phyloP scores from a whole-genome alignment of 2,888 invertebrate genomes.

The Conomelus anceps region DNA sequence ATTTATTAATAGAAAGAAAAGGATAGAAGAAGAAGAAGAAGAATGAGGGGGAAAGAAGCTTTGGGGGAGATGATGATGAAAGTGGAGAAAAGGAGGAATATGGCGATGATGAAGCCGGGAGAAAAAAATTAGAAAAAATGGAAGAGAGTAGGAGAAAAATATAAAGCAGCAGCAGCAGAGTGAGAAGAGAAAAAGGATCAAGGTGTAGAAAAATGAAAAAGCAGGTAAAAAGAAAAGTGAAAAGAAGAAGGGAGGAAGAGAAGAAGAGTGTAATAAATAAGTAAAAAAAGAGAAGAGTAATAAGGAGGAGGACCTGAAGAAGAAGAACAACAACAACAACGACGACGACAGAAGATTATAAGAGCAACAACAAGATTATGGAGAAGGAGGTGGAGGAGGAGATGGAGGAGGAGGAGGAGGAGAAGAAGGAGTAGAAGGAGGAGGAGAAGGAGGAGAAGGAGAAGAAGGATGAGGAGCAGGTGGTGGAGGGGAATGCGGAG shows the following conservation, averaged over 20 bases:
- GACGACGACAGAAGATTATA: neutral
- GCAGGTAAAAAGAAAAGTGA: constrained; percentile 22
- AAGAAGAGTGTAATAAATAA: constrained; percentile 20
- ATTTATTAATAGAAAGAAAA: too few relatives aligned
- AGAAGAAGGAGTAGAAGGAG: neutral
- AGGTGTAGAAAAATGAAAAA: constrained; percentile 21
- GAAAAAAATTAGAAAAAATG: too few relatives aligned
- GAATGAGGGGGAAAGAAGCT: too few relatives aligned
- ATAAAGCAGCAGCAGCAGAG: too few relatives aligned
- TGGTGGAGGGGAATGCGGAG: neutral
- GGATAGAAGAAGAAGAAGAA: too few relatives aligned
- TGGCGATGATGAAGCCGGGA: too few relatives aligned
- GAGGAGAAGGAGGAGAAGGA: neutral
- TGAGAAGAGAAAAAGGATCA: too few relatives aligned
- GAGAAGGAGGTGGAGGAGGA: neutral
- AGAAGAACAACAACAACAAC: neutral
- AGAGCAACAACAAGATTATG: neutral
- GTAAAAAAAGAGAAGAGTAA: neutral
- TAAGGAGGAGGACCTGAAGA: neutral
- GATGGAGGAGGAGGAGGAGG: neutral
- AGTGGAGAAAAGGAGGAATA: too few relatives aligned
- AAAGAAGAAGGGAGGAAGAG: constrained; percentile 23
- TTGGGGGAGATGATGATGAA: too few relatives aligned
- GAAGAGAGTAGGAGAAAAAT: constrained; percentile 21
- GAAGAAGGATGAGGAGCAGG: neutral